Conservation (phyloP, 2,113 vertebrate species). For the Nettapus auritus region DNA sequence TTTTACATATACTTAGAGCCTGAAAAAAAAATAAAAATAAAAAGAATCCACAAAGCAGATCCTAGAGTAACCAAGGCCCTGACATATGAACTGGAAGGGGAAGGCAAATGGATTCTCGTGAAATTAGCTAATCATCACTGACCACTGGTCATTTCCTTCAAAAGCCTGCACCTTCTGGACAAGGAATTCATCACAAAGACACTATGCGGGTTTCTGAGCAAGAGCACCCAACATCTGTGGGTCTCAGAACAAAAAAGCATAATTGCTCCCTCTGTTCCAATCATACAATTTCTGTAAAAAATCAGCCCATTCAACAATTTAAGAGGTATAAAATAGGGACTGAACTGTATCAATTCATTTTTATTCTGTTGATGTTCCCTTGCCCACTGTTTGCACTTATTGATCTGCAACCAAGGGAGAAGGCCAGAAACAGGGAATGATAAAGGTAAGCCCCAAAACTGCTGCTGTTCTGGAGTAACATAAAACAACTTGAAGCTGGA, state of each 20-base stretch:
- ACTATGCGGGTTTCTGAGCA: background rate
- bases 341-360: conserved; percentile 43
- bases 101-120: background rate
- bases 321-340: background rate
- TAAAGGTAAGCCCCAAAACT: conserved; percentile 53
- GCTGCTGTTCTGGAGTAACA: conserved; percentile 47
- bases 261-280: background rate
- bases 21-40: background rate
- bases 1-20: background rate
- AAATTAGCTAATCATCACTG: background rate
- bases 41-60: background rate
- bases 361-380: conserved; percentile 54
- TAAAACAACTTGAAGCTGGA: conserved; percentile 10
- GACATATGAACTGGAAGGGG: background rate
- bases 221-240: background rate
- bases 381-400: conserved; percentile 45
- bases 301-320: background rate
- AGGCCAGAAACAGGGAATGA: conserved; percentile 69
- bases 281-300: background rate
- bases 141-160: background rate
- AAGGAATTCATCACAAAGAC: background rate
- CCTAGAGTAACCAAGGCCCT: background rate
- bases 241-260: background rate
- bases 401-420: conserved; percentile 61
- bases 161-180: background rate